Percentiles rank a stretch among this genome's conserved stretches.
phyloP scores from a whole-genome alignment of 2,797 vertebrate genomes.

The Macropus fuliginosus region DNA sequence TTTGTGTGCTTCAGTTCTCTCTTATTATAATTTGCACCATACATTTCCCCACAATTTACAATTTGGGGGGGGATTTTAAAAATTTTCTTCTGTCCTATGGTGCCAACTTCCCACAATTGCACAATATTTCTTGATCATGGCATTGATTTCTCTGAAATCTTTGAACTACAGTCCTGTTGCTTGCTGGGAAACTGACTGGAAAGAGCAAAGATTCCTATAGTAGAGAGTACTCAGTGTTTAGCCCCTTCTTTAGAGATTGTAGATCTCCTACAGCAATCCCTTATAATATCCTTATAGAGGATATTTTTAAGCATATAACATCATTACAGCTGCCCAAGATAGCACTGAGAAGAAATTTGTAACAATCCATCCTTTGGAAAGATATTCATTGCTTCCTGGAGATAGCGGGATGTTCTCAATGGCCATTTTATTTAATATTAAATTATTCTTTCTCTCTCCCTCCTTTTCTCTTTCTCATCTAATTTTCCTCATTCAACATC shows the following conservation, averaged over 20 bases:
- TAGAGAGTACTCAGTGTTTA: not conserved
- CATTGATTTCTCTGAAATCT: not conserved
- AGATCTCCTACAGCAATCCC: not conserved
- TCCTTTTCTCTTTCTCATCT: not conserved
- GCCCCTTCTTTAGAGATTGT: constrained; percentile 21
- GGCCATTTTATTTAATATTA: constrained; percentile 32
- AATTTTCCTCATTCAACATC: not conserved
- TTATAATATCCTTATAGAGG: not conserved
- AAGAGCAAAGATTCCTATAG: not conserved
- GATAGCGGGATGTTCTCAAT: not conserved
- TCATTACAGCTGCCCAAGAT: not conserved
- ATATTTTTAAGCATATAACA: not conserved
- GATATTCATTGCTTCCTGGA: not conserved
- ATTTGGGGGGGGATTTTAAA: not conserved
- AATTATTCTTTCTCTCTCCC: not conserved
- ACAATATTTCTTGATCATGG: not conserved
- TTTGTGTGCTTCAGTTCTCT: not conserved
- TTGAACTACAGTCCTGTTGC: not conserved
- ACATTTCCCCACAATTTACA: not conserved
- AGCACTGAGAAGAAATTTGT: not conserved
- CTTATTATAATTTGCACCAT: not conserved
- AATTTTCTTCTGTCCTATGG: not conserved
- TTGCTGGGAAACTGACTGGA: constrained; percentile 26
- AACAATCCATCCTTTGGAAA: not conserved
- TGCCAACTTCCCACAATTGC: not conserved